These are phyloP conservation scores for Dascillus cervinus DNA, from an alignment of 2,888 invertebrate species.

Conservation along the genomic window DNA sequence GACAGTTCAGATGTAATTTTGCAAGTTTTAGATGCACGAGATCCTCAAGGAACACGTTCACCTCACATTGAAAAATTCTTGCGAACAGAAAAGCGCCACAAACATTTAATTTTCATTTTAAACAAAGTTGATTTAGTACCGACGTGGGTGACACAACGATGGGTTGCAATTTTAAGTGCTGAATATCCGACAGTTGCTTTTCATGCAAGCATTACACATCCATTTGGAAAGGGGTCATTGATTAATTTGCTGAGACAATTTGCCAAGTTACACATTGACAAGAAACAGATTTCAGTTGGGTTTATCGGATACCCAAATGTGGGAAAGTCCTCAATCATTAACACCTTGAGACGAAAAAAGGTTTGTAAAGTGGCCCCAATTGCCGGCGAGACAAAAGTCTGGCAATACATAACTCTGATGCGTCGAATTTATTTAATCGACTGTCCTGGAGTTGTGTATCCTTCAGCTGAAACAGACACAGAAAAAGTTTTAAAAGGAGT, in stretches of 20 bases:
- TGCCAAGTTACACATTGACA: slow-evolving; percentile 87
- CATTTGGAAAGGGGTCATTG: slow-evolving; percentile 95
- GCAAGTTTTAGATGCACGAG: slow-evolving; percentile 94
- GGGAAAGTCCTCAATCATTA: slow-evolving; percentile 97
- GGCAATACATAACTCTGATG: slow-evolving; percentile 99
- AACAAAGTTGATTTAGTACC: slow-evolving; percentile 97
- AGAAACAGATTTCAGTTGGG: slow-evolving; percentile 97
- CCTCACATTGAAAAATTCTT: slow-evolving; percentile 87
- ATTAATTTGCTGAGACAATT: slow-evolving; percentile 95
- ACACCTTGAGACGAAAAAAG: slow-evolving; percentile 90
- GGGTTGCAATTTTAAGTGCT: slow-evolving; percentile 89
- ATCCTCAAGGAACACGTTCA: slow-evolving; percentile 94
- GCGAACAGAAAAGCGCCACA: slow-evolving; percentile 90
- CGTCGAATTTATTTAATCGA: slow-evolving; percentile 93
- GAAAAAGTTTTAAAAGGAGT: slow-evolving; percentile 96
- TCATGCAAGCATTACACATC: slow-evolving; percentile 96
- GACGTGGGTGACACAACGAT: slow-evolving; percentile 95
- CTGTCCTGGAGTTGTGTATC: slow-evolving; percentile 98
- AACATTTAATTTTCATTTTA: slow-evolving; percentile 92
- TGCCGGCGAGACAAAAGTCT: slow-evolving; percentile 95
- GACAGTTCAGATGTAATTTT: slow-evolving; percentile 97
- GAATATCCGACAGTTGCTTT: slow-evolving; percentile 98
- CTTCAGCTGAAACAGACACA: slow-evolving; percentile 90
- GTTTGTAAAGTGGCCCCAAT: slow-evolving; percentile 99
- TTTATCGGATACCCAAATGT: slow-evolving; percentile 99